Evolutionary conservation across 2,888 invertebrate genomes (phyloP).

Genomic region (Ceriagrion tenellum): DNA sequence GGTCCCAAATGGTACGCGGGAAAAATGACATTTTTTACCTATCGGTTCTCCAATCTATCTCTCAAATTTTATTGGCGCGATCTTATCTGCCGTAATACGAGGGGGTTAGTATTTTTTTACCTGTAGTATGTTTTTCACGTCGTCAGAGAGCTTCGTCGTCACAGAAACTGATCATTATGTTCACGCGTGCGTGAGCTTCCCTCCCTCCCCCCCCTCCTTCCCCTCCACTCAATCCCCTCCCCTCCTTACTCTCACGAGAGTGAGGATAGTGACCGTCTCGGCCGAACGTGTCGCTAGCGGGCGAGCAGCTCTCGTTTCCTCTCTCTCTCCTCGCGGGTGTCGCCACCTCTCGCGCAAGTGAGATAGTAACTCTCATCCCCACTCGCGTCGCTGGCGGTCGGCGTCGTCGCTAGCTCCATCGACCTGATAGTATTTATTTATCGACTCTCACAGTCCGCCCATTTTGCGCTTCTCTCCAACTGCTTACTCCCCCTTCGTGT

Average conservation of each 20-base stretch:
- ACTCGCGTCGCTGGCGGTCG: slow-evolving; percentile 11
- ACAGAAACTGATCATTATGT: too few relatives aligned
- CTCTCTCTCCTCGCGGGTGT: background rate
- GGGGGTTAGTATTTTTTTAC: too few relatives aligned
- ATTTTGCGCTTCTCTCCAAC: too few relatives aligned
- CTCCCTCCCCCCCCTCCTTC: background rate
- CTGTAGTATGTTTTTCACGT: too few relatives aligned
- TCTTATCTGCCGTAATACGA: too few relatives aligned
- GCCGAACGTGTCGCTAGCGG: background rate
- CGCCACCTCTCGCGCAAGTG: background rate
- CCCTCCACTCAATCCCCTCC: background rate
- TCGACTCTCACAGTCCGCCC: background rate
- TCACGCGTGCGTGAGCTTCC: too few relatives aligned
- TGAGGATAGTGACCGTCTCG: background rate
- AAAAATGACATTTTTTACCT: too few relatives aligned
- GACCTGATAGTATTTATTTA: background rate
- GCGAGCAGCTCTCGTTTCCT: background rate
- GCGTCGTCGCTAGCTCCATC: background rate
- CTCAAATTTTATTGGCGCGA: too few relatives aligned
- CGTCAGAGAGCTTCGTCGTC: too few relatives aligned
- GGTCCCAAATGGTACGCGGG: too few relatives aligned
- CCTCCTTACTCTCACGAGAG: background rate
- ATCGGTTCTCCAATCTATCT: too few relatives aligned
- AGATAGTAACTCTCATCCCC: background rate
- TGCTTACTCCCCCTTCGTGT: too few relatives aligned